A percentile compares a stretch with the other conserved stretches of the same genome.
Conservation (phyloP, 2,113 vertebrate genomes). For the Paradoxurus hermaphroditus region DNA sequence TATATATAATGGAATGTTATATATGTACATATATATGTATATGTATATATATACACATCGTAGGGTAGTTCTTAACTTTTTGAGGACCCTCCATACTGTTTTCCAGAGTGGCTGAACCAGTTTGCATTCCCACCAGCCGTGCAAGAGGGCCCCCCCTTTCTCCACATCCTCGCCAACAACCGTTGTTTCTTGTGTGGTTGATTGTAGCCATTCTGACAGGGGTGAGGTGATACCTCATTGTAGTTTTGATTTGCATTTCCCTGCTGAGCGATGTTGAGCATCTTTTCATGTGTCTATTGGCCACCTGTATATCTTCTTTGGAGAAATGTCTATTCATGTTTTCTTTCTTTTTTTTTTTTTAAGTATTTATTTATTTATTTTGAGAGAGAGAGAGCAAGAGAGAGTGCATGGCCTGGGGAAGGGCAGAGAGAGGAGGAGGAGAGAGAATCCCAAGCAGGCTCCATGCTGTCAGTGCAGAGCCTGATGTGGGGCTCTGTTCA, state of each 20-base stretch:
- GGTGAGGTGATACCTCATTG: not conserved
- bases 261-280: not conserved
- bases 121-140: not conserved
- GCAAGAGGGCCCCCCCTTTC: not conserved
- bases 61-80: not conserved
- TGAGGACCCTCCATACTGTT: not conserved
- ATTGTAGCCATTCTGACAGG: not conserved
- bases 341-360: not conserved
- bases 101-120: not conserved
- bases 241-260: not conserved
- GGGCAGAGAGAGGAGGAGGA: too few species aligned
- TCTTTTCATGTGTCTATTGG: not conserved
- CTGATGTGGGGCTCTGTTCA: too few species aligned
- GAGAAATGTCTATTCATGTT: not conserved
- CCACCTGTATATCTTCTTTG: not conserved
- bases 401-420: too few species aligned
- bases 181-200: not conserved
- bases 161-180: not conserved
- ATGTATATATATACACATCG: too few species aligned
- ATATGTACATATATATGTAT: too few species aligned
- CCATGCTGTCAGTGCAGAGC: too few species aligned
- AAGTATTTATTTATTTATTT: too few species aligned
- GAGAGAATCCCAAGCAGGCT: too few species aligned
- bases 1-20: too few species aligned
- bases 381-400: too few species aligned